Conservation (phyloP, 2,113 vertebrate species). For the Rhinogobius similis region DNA sequence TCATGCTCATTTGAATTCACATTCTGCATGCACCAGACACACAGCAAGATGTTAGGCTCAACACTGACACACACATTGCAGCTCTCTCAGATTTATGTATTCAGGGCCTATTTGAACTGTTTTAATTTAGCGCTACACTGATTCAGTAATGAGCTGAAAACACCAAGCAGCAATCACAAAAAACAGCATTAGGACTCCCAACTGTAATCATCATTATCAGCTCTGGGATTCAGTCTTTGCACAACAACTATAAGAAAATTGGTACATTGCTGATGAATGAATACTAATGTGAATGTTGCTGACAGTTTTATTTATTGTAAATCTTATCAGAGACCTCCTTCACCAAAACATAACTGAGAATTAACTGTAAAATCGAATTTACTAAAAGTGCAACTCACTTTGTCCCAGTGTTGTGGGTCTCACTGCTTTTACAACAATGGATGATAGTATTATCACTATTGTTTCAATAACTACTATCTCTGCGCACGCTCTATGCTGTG, state of each 20-base stretch:
- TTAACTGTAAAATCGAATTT: neutral
- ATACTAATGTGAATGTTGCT: neutral
- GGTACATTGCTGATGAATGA: neutral
- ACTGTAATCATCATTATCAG: constrained; percentile 12
- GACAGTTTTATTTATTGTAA: neutral
- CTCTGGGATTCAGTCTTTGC: neutral
- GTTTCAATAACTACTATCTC: no score
- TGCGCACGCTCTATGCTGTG: no score
- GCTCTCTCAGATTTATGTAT: constrained; percentile 28
- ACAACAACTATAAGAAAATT: constrained; percentile 3
- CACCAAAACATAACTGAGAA: neutral
- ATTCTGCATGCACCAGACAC: constrained; percentile 33
- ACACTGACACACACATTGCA: constrained; percentile 32
- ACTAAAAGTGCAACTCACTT: neutral
- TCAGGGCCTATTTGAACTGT: constrained; percentile 35
- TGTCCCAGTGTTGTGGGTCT: neutral
- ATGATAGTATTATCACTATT: no score
- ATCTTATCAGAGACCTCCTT: neutral
- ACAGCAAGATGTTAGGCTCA: neutral
- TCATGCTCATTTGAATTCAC: constrained; percentile 60
- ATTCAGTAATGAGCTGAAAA: constrained; percentile 57
- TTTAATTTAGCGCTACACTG: constrained; percentile 37
- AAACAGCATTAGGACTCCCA: constrained; percentile 22
- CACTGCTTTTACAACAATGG: no score
- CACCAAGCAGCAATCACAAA: constrained; percentile 36